Conservation (phyloP, 1,140 invertebrate genomes). For the Penaeus japonicus region DNA sequence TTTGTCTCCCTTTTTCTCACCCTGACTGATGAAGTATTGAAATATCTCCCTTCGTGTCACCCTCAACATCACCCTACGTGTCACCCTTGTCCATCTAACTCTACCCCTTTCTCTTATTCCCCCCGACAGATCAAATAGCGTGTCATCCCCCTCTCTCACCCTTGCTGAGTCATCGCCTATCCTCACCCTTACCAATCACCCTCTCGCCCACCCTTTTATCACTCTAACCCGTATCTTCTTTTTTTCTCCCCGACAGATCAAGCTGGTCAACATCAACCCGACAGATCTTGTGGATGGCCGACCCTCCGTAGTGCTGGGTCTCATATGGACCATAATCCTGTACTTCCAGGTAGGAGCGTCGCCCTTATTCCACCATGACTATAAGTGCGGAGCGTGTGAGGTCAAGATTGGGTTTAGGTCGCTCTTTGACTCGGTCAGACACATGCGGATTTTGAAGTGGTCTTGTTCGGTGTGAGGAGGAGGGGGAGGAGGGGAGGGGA, state of each 20-base stretch:
- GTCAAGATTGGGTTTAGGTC: constrained; percentile 26
- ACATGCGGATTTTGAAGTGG: constrained; percentile 14
- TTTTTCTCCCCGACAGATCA: constrained; percentile 74
- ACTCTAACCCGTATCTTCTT: neutral
- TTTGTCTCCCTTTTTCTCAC: too few relatives aligned
- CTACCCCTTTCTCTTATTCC: too few relatives aligned
- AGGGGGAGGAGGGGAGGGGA: neutral
- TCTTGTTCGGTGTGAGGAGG: neutral
- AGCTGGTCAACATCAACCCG: constrained; percentile 98
- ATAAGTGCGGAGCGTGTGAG: constrained; percentile 15
- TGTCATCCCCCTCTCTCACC: too few relatives aligned
- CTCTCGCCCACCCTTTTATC: too few relatives aligned
- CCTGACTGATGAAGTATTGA: too few relatives aligned
- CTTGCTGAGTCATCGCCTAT: too few relatives aligned
- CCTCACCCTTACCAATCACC: too few relatives aligned
- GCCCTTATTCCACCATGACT: constrained; percentile 32
- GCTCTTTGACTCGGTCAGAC: neutral
- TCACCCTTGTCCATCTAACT: too few relatives aligned
- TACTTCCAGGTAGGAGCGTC: constrained; percentile 91
- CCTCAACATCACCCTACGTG: too few relatives aligned
- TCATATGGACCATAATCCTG: constrained; percentile 99
- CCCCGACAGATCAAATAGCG: too few relatives aligned
- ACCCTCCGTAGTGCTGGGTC: constrained; percentile 94
- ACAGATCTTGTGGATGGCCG: constrained; percentile 97
- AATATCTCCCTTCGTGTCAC: too few relatives aligned